Evolutionary conservation across 2,888 invertebrate genomes (phyloP).

Genomic region (Copidosoma aretas): DNA sequence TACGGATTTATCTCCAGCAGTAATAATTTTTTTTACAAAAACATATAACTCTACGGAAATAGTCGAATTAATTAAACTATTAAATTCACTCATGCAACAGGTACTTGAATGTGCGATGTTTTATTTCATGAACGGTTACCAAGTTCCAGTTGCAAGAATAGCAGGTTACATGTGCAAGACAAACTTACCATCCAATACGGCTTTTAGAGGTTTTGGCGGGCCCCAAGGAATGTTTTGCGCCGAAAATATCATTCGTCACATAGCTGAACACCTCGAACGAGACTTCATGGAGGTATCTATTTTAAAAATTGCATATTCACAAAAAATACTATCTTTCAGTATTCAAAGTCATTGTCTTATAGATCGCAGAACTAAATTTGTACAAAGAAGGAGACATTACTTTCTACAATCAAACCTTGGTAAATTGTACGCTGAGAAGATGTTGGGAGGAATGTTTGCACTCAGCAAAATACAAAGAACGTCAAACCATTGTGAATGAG

Average conservation of each 20-base stretch:
- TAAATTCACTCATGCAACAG: conserved; percentile 60
- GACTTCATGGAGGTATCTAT: conserved; percentile 68
- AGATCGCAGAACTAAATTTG: conserved; percentile 73
- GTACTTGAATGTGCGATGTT: conserved; percentile 81
- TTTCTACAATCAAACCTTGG: conserved; percentile 75
- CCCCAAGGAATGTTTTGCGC: conserved; percentile 87
- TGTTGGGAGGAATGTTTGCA: conserved; percentile 81
- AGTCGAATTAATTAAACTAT: background rate
- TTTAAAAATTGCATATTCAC: background rate
- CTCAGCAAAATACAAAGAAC: conserved; percentile 69
- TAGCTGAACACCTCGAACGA: conserved; percentile 74
- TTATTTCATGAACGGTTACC: conserved; percentile 81
- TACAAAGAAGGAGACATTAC: conserved; percentile 78
- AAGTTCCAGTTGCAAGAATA: conserved; percentile 75
- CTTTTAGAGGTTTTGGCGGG: conserved; percentile 87
- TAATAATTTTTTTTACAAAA: conserved; percentile 59
- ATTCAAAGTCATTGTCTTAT: conserved; percentile 5
- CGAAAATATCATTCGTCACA: conserved; percentile 76
- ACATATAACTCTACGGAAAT: background rate
- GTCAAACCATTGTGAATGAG: conserved; percentile 67
- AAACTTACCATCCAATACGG: conserved; percentile 87
- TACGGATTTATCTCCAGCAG: conserved; percentile 77
- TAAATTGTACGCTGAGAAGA: conserved; percentile 71
- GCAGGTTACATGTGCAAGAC: conserved; percentile 80
- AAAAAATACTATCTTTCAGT: background rate